phyloP scores from a whole-genome alignment of 2,113 vertebrate genomes.

The Xenus cinereus region DNA sequence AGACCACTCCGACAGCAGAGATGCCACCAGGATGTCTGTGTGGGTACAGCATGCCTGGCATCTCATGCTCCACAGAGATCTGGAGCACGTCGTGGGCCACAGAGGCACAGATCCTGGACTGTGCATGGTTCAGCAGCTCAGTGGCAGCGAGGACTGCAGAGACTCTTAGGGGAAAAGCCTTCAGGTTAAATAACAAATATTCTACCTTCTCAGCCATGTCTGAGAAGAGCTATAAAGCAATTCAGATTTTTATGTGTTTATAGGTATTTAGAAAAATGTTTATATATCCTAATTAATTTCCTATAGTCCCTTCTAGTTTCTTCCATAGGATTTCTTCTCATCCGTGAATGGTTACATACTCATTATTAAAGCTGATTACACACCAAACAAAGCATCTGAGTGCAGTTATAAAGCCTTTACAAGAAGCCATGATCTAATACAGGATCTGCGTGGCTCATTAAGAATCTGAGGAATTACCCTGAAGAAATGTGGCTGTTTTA shows the following conservation, averaged over 20 bases:
- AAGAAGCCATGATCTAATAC: slow-evolving; percentile 24
- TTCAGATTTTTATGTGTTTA: slow-evolving; percentile 2
- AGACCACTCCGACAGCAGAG: not conserved
- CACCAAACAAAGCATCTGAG: slow-evolving; percentile 28
- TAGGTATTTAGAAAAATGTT: slow-evolving; percentile 41
- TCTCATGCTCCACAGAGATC: rapidly evolving
- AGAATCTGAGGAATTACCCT: slow-evolving; percentile 46
- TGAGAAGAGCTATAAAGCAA: not conserved
- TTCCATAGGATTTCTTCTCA: slow-evolving; percentile 8
- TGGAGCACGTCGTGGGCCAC: rapidly evolving
- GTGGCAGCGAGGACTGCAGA: not conserved
- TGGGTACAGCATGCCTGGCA: not conserved
- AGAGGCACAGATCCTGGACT: not conserved
- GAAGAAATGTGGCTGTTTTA: slow-evolving; percentile 13
- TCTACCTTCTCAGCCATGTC: not conserved
- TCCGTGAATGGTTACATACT: not conserved
- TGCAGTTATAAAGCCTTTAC: not conserved
- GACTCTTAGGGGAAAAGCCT: not conserved
- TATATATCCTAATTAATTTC: slow-evolving; percentile 23
- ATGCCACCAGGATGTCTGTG: not conserved
- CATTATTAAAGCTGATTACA: slow-evolving; percentile 50
- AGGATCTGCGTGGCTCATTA: slow-evolving; percentile 27
- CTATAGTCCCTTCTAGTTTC: not conserved
- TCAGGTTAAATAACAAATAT: not conserved
- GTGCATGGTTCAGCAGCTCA: not conserved